phyloP scores from a whole-genome alignment of 2,797 vertebrate species.

The Threskiornis aethiopicus region DNA sequence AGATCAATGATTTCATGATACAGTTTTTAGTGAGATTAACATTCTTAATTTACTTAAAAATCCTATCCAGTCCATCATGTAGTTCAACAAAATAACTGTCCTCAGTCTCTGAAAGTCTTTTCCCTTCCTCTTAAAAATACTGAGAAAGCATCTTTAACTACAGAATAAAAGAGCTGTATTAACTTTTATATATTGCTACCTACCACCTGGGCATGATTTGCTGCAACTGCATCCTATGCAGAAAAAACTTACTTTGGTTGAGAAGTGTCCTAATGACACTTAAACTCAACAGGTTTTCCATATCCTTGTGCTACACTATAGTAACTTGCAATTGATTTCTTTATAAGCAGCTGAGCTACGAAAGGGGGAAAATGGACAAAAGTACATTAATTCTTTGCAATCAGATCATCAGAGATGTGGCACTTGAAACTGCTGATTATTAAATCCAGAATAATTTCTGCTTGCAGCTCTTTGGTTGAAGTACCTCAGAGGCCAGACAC shows the following conservation, averaged over 20 bases:
- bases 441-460: neutral
- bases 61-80: neutral
- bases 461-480: neutral
- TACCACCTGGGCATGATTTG: neutral
- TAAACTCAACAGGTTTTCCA: neutral
- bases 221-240: neutral
- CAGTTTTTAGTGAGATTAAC: neutral
- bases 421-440: neutral
- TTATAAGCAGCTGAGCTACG: neutral
- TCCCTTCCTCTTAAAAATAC: neutral
- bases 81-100: neutral
- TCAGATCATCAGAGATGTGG: neutral
- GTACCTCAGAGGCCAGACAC: neutral
- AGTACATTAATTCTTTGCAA: neutral
- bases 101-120: neutral
- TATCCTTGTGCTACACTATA: neutral
- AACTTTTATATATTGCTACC: neutral
- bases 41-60: neutral
- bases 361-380: neutral
- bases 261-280: neutral
- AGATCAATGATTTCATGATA: neutral
- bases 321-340: neutral
- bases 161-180: neutral
- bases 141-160: neutral
- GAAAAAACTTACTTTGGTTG: neutral